Conservation (phyloP, 2,113 vertebrate genomes). For the Plectropomus leopardus region DNA sequence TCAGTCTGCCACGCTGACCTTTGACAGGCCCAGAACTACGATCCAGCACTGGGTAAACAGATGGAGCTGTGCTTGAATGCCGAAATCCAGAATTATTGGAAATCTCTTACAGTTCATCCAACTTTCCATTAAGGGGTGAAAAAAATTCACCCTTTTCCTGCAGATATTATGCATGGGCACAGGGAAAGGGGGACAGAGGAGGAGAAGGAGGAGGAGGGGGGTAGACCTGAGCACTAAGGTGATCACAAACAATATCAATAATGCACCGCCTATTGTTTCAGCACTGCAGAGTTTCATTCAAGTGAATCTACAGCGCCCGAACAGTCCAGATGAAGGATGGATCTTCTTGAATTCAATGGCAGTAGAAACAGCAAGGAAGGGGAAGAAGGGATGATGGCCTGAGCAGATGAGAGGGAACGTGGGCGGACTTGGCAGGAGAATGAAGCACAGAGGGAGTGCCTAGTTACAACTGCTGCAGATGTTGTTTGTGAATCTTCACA, state of each 20-base stretch:
- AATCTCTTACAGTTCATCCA: slow-evolving; percentile 32
- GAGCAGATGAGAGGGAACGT: slow-evolving; percentile 64
- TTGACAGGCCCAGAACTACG: slow-evolving; percentile 33
- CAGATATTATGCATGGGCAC: slow-evolving; percentile 58
- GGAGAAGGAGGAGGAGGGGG: neutral
- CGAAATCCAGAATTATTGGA: slow-evolving; percentile 15
- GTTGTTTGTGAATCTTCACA: slow-evolving; percentile 69
- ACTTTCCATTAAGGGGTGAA: slow-evolving; percentile 36
- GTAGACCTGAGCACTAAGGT: slow-evolving; percentile 48
- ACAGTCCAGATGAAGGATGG: slow-evolving; percentile 54
- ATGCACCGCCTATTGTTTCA: slow-evolving; percentile 66
- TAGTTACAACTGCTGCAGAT: slow-evolving; percentile 68
- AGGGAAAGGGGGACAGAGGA: neutral
- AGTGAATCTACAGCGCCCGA: slow-evolving; percentile 44
- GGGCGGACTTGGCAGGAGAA: slow-evolving; percentile 70
- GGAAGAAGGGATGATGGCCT: slow-evolving; percentile 51
- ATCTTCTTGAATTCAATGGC: slow-evolving; percentile 6
- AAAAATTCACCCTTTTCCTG: slow-evolving; percentile 5
- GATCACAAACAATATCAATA: slow-evolving; percentile 74
- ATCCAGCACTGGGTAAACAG: slow-evolving; percentile 14
- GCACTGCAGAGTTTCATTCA: slow-evolving; percentile 54
- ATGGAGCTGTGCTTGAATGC: slow-evolving; percentile 30
- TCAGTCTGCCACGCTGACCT: slow-evolving; percentile 33
- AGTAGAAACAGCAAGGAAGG: slow-evolving; percentile 30
- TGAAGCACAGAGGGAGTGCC: slow-evolving; percentile 49